Conservation (phyloP, 2,888 invertebrate species). For the Cheiracanthium punctorium region DNA sequence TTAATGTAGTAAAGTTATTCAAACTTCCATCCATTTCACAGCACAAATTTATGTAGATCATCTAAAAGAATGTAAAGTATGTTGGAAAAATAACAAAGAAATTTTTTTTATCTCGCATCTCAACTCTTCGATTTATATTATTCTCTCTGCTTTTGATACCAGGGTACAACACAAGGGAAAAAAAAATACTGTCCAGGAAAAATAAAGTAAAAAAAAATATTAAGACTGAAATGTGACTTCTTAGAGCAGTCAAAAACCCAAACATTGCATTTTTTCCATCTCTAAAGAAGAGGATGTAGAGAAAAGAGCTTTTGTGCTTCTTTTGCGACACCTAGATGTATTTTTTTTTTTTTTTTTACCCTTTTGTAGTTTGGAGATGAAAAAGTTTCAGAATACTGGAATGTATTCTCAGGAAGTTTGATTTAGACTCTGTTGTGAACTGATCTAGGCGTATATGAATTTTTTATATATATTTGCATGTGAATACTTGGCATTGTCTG, state of each 20-base stretch:
- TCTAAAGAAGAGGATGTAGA: not conserved
- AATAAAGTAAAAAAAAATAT: too few relatives aligned
- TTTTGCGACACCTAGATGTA: not conserved
- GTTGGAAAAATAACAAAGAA: too few relatives aligned
- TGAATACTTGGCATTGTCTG: not conserved
- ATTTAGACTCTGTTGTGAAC: not conserved
- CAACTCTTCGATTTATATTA: constrained; percentile 2
- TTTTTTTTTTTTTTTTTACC: too few relatives aligned
- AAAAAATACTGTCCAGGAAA: not conserved
- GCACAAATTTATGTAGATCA: not conserved
- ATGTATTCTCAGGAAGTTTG: not conserved
- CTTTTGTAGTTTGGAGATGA: not conserved
- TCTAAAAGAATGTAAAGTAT: too few relatives aligned
- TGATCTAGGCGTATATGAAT: not conserved
- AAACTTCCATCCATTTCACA: not conserved
- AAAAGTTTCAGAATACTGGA: not conserved
- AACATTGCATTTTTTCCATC: not conserved
- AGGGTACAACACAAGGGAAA: not conserved
- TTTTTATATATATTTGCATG: not conserved
- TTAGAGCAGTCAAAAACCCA: not conserved
- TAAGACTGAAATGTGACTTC: not conserved
- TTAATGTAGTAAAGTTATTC: not conserved
- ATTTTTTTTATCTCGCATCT: not conserved
- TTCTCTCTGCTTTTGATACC: not conserved
- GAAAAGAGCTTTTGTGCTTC: not conserved